phyloP scores from a whole-genome alignment of 2,113 vertebrate genomes.

The Acanthochromis polyacanthus region DNA sequence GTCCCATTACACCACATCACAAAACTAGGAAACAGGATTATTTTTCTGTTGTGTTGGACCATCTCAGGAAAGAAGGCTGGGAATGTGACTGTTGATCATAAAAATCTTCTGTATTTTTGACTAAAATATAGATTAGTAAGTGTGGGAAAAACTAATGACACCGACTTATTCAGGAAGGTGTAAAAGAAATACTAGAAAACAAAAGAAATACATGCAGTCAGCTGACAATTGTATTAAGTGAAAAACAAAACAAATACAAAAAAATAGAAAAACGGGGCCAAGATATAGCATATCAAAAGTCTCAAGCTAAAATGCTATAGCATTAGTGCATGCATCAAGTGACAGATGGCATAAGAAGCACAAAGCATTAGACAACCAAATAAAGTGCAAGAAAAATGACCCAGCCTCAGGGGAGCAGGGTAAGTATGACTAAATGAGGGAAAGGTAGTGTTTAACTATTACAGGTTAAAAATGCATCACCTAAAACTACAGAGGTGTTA shows the following conservation, averaged over 20 bases:
- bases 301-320: not conserved
- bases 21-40: not conserved
- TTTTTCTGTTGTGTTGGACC: not conserved
- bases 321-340: slow-evolving; percentile 20
- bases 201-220: slow-evolving; percentile 10
- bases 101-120: not conserved
- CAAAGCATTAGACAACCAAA: slow-evolving; percentile 2
- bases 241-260: not conserved
- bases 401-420: not conserved
- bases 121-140: not conserved
- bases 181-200: not conserved
- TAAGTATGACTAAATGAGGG: slow-evolving; percentile 4
- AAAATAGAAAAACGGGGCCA: too few species aligned
- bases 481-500: not conserved
- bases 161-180: not conserved
- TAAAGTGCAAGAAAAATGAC: not conserved
- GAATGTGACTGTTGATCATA: not conserved
- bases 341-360: slow-evolving; percentile 3
- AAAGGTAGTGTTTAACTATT: not conserved
- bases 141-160: not conserved
- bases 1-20: not conserved
- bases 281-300: not conserved
- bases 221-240: not conserved
- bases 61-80: not conserved
- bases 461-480: slow-evolving; percentile 11